A percentile compares a stretch with the other conserved stretches of the same genome.
These are phyloP conservation scores for Burhinus oedicnemus DNA, from an alignment of 2,113 vertebrate genomes.

Conservation along the genomic window DNA sequence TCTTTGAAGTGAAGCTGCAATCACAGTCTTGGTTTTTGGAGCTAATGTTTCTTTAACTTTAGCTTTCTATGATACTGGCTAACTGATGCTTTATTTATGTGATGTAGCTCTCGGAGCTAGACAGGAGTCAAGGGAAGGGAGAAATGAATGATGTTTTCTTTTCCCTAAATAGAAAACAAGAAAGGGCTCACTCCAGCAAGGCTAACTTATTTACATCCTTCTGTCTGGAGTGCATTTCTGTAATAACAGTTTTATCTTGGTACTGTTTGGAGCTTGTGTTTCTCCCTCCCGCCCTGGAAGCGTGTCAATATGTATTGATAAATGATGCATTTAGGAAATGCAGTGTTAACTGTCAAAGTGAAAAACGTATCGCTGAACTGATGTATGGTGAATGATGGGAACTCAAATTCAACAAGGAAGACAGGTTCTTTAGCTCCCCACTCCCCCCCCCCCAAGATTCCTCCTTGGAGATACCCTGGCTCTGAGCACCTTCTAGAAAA, in stretches of 20 bases:
- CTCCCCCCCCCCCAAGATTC: not conserved
- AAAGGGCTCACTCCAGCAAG: not conserved
- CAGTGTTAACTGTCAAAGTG: not conserved
- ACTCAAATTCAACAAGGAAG: not conserved
- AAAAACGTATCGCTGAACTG: rapidly evolving
- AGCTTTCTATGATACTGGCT: not conserved
- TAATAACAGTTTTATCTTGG: not conserved
- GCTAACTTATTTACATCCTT: not conserved
- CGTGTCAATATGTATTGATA: not conserved
- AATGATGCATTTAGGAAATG: not conserved
- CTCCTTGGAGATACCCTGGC: not conserved
- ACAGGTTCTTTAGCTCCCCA: not conserved
- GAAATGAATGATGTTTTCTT: not conserved
- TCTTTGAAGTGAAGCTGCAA: not conserved
- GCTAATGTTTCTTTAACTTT: not conserved
- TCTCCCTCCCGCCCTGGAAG: too few species aligned
- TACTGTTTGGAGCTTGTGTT: not conserved
- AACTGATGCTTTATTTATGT: not conserved
- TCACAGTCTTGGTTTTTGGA: not conserved
- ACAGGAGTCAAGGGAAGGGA: not conserved
- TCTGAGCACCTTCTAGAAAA: not conserved
- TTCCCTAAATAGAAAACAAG: not conserved
- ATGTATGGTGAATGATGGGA: not conserved
- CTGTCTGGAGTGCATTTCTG: not conserved
- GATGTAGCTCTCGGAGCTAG: not conserved